Evolutionary conservation across 1,140 invertebrate species (phyloP), one percentile per base, ranked within the genome.

Genomic region (Conus betulinus): DNA sequence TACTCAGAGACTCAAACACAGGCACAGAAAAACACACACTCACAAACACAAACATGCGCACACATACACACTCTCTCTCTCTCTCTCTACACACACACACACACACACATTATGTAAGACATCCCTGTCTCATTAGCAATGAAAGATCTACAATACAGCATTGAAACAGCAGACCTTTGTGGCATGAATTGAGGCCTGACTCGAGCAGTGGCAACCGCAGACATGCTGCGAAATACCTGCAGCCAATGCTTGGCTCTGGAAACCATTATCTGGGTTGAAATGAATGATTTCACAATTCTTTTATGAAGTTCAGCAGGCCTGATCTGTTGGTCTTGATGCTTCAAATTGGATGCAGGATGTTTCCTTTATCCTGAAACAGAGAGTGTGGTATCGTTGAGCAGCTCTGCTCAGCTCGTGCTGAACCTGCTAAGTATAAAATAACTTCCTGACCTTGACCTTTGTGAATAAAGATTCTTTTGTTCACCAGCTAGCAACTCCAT

Each of bases 211-310:
- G n/a, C 71, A 2, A 87, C 67, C 5, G 71, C 85, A 5, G 85
- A 63, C 67, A 87, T 76, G 17, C 39, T 87, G 6, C 52, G 60
- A 3, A 87, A 53, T 20, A 78, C 20, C n/a, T 71, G 60, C 15
- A 78, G 23, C 85, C 67, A 78, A 78, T 53, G 67, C 8, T 78
- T 63, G 11, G 25, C 52, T 8, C 23, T 51, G 15, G 85, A 53
- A 71, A 25, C 85, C 85, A 87, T 87, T 0, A 78, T 87, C 27
- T 51, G 15, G 2, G n/a, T 84, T n/a, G 51, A 79, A 20, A 20
- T 63, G 1, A 63, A 63, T 63, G 10, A 13, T 63, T 63, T 63
- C 60, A 11, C 60, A 2, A 63, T 11, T 63, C 11, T 63, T 20
- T 20, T 39, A 39, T 39, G 39, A 39, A 39, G 10, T 63, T 63